Percentiles rank a stretch among this genome's conserved stretches.
These are phyloP conservation scores for Limnephilus marmoratus DNA, from an alignment of 2,888 invertebrate species.

Conservation along the genomic window DNA sequence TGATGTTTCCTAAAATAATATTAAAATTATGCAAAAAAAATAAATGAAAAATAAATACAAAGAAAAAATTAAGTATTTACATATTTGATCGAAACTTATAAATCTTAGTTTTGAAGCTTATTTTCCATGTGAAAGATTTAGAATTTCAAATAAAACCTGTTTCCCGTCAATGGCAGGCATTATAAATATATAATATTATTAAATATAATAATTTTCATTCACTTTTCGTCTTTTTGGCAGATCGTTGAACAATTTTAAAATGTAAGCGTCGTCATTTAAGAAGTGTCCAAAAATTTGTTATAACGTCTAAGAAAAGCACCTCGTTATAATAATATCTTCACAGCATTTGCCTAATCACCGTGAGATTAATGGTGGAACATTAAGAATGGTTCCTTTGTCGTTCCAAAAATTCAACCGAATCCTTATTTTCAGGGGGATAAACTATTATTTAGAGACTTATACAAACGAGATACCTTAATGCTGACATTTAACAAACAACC, in stretches of 20 bases:
- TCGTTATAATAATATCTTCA: neutral
- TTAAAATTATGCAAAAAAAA: too few species aligned
- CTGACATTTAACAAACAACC: neutral
- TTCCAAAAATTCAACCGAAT: neutral
- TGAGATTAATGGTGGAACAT: neutral
- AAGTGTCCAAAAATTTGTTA: neutral
- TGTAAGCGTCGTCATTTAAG: neutral
- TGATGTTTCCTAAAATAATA: too few species aligned
- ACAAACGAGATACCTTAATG: neutral
- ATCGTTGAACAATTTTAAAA: neutral
- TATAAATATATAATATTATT: neutral
- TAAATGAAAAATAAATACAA: neutral
- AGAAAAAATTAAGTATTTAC: too few species aligned
- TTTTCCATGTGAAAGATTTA: neutral
- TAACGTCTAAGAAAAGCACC: neutral
- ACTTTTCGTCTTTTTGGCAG: neutral
- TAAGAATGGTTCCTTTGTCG: neutral
- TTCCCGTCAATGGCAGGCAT: neutral
- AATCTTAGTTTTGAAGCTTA: neutral
- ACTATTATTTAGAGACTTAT: neutral
- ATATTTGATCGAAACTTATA: neutral
- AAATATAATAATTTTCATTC: too few species aligned
- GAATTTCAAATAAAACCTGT: neutral
- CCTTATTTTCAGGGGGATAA: neutral
- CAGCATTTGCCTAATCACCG: neutral